Evolutionary conservation across 2,113 vertebrate species (phyloP).

Genomic region (Megalops atlanticus): DNA sequence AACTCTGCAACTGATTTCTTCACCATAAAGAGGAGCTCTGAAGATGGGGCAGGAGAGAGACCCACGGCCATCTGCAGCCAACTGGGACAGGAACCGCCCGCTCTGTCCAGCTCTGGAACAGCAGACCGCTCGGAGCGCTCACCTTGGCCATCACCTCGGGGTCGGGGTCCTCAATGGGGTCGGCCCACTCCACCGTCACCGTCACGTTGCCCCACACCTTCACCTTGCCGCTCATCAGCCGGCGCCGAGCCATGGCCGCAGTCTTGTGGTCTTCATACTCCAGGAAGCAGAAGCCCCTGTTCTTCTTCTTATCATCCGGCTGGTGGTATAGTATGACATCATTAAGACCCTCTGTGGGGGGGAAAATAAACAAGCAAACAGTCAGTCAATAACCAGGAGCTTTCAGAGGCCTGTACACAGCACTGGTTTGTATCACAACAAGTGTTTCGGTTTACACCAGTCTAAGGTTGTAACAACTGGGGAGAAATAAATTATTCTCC

Average conservation of each 20-base stretch:
- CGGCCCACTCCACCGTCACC: constrained; percentile 98
- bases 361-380: neutral
- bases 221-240: constrained; percentile 98
- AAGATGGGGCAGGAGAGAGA: neutral
- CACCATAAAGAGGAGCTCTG: neutral
- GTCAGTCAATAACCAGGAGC: neutral
- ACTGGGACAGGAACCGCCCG: neutral
- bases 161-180: constrained; percentile 98
- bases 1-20: neutral
- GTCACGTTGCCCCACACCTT: constrained; percentile 94
- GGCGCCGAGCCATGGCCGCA: constrained; percentile 92
- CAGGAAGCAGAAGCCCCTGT: constrained; percentile 96
- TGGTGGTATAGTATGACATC: constrained; percentile 98
- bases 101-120: neutral
- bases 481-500: neutral
- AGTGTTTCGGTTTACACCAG: no score
- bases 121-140: constrained; percentile 43
- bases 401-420: neutral
- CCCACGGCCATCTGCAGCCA: neutral
- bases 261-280: constrained; percentile 99
- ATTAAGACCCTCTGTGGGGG: constrained; percentile 90
- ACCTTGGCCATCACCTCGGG: constrained; percentile 99
- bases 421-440: no score
- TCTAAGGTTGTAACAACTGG: no score
- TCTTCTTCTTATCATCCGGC: constrained; percentile 98